Evolutionary conservation across 2,888 invertebrate species (phyloP).

Genomic region (Eupithecia vulgata): DNA sequence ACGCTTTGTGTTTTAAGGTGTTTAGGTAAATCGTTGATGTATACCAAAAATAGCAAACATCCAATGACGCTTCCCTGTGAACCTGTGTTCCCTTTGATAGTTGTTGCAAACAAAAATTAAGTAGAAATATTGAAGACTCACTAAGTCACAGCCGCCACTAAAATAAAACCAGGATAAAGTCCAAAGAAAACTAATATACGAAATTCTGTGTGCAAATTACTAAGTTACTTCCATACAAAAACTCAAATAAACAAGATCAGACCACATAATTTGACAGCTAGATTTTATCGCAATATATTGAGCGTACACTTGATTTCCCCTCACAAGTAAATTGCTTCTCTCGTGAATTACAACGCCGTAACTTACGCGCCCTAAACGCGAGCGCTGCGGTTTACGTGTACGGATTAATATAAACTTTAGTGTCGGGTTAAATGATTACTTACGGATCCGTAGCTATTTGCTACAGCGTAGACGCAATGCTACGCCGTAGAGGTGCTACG

Average conservation of each 20-base stretch:
- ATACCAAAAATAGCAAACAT: too few species aligned
- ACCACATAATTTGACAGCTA: conserved; percentile 12
- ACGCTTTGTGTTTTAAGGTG: too few species aligned
- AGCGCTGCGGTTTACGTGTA: conserved; percentile 33
- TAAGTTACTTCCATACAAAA: not conserved
- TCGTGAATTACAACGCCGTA: conserved; percentile 55
- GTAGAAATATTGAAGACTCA: not conserved
- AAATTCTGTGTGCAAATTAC: not conserved
- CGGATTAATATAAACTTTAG: conserved; percentile 36
- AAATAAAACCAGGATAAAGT: not conserved
- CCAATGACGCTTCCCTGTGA: too few species aligned
- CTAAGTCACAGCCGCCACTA: not conserved
- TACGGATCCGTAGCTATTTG: conserved; percentile 12
- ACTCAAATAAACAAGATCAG: conserved; percentile 11
- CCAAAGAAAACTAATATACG: not conserved
- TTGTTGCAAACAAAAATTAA: not conserved
- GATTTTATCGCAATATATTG: conserved; percentile 15
- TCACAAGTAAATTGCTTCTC: conserved; percentile 45
- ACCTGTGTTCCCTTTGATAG: too few species aligned
- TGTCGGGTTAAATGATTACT: conserved; percentile 32
- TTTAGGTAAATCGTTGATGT: too few species aligned
- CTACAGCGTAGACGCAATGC: conserved; percentile 14
- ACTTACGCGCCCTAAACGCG: conserved; percentile 44
- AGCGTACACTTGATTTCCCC: conserved; percentile 23
- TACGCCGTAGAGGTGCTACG: conserved; percentile 12